Evolutionary conservation across 2,888 invertebrate genomes (phyloP), one percentile per base, ranked within the genome.

Genomic region (Eupithecia inturbata): DNA sequence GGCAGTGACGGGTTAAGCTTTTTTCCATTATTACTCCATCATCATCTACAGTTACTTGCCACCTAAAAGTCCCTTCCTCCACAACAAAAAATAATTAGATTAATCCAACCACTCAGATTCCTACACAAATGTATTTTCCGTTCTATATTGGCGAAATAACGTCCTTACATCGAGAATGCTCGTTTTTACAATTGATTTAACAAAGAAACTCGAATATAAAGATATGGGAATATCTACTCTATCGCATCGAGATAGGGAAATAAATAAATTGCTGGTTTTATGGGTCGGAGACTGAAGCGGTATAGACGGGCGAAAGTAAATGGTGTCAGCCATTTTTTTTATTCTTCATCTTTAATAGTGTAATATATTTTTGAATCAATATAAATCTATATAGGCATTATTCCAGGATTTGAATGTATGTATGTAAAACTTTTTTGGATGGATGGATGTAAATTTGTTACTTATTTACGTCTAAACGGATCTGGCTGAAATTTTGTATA

Each of bases 131-230:
- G 57, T 26, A 31, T 71, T 60, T 57, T 31, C 60, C 36, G 26
- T 31, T 64, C 70, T 22, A 67, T 75, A 78, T 76, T 73, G 75
- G 76, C 76, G 73, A 76, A 75, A 75, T 78, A 78, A 78, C 76
- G 77, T 72, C 67, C 72, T 76, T 73, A 72, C 70, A 49, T 78
- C 76, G 71, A 63, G 74, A 72, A 75, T 75, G 78, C 73, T 73
- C 73, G 70, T 74, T 75, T 71, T 75, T 68, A 70, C 78, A 79
- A 77, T 76, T 74, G 77, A 75, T 77, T 79, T 76, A 72, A 73
- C 77, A 76, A 76, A 77, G 76, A 74, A 74, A 76, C 68, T 74
- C 62, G 70, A 49, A 68, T 63, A 67, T 73, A 70, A 49, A 74
- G 70, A 73, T 78, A 66, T 53, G 71, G 72, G 33, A 77, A 74